Evolutionary conservation across 2,113 vertebrate genomes (phyloP).

Genomic region (Alexandromys fortis): DNA sequence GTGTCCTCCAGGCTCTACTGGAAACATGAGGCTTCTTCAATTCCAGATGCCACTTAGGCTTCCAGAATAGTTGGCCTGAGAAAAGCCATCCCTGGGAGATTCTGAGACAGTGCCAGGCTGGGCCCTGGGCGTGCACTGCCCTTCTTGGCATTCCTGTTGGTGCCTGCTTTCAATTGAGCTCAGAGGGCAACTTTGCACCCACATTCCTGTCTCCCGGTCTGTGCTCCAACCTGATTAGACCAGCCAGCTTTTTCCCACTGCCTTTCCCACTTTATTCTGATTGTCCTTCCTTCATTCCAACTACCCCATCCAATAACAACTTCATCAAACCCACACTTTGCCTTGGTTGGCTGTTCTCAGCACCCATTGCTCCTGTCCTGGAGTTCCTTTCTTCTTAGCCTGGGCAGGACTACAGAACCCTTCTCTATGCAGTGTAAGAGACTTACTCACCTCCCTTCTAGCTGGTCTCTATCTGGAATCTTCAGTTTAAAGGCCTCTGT

Average conservation of each 20-base stretch:
- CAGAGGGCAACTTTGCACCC: neutral
- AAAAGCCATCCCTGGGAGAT: constrained; percentile 24
- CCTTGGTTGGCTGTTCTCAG: neutral
- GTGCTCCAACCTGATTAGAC: neutral
- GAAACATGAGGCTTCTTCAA: constrained; percentile 29
- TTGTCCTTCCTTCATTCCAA: neutral
- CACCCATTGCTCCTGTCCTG: neutral
- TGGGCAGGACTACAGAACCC: neutral
- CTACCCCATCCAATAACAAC: neutral
- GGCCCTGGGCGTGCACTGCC: neutral
- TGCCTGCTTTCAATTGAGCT: constrained; percentile 43
- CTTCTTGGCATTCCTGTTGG: neutral
- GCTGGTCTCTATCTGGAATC: neutral
- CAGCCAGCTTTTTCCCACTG: neutral
- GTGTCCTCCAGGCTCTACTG: constrained; percentile 46
- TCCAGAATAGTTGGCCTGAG: constrained; percentile 34
- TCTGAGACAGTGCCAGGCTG: neutral
- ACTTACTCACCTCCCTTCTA: neutral
- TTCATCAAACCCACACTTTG: neutral
- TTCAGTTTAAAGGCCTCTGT: neutral
- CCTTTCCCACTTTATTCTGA: neutral
- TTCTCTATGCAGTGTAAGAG: neutral
- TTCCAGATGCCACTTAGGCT: constrained; percentile 53
- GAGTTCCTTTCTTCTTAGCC: neutral
- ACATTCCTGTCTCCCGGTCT: neutral